Base-by-base conservation (phyloP, 2,888 invertebrate species). In the Sphinx pinastri region DNA sequence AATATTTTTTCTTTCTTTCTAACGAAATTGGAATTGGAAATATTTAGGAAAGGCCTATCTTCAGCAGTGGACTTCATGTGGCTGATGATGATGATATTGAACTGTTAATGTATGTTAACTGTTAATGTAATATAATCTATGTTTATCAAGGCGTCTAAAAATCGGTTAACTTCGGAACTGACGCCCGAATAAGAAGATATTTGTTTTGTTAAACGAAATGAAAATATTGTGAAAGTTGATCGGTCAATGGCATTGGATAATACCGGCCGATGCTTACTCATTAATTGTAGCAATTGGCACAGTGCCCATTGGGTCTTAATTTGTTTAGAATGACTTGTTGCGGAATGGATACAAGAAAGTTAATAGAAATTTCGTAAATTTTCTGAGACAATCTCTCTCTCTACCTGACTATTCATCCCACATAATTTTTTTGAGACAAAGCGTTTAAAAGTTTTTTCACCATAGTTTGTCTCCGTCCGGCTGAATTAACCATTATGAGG, bases 261-360 rank as follows among this genome's bases (percentile, higher is more conserved):
- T 76, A 73, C 68, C 75, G 80, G 74, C 77, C 75, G 77, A 74
- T 74, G 70, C 79, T 75, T 76, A 77, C 71, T 77, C 72, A 84
- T 86, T 86, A 85, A 85, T 86, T 84, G 80, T 79, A 73, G 74
- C 78, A 78, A 83, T 85, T 90, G 89, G 87, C 85, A 79, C 74
- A 45, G 52, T 79, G 88, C 90, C 90, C 86, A 82, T 82, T 79
- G 76, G 76, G 77, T 81, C 79, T 77, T 80, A 80, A 88, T 87
- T 83, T 82, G 63, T 63, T 63, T 10, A 19, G 19, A 47, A 49
- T 63, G 60, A 60, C 47, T 63, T 47, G 16, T n/a, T 60, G 11
- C 45, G 47, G 49, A 19, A 19, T 13, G 19, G 47, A 13, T 49
- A 60, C 11, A 57, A 25, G 12, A 13, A 25, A 13, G 2, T 51